These are phyloP conservation scores for Pediacus dermestoides DNA, from an alignment of 2,888 invertebrate genomes.

Conservation along the genomic window DNA sequence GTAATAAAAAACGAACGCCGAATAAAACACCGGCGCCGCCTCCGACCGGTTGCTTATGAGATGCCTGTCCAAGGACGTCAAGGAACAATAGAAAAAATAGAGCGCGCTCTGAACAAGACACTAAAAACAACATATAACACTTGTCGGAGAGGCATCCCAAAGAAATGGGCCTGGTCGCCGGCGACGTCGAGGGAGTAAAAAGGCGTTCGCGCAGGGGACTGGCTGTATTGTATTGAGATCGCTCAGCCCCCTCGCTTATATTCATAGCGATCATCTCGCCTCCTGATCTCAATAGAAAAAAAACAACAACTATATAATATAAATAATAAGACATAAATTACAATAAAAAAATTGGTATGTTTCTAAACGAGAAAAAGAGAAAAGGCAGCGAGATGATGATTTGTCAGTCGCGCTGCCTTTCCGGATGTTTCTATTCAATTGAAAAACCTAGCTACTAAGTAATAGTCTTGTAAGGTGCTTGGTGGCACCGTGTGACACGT, in stretches of 20 bases:
- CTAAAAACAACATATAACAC: slow-evolving; percentile 45
- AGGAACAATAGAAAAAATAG: slow-evolving; percentile 48
- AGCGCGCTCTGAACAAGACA: slow-evolving; percentile 44
- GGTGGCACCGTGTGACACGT: slow-evolving; percentile 18
- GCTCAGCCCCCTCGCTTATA: slow-evolving; percentile 41
- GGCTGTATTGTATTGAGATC: slow-evolving; percentile 42
- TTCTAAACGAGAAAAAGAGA: slow-evolving; percentile 22
- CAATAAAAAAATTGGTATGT: slow-evolving; percentile 27
- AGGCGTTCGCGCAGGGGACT: slow-evolving; percentile 25
- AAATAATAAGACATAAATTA: slow-evolving; percentile 46
- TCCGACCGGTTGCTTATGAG: slow-evolving; percentile 21
- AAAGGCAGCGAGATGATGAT: slow-evolving; percentile 11
- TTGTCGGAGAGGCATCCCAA: slow-evolving; percentile 38
- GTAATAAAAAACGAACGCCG: slow-evolving; percentile 48
- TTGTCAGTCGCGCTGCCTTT: slow-evolving; percentile 7
- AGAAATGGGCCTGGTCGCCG: no score
- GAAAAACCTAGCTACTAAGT: slow-evolving; percentile 40
- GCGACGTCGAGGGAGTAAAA: not conserved
- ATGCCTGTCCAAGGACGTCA: slow-evolving; percentile 29
- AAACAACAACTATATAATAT: slow-evolving; percentile 44
- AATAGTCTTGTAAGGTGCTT: slow-evolving; percentile 38
- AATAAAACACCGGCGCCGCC: slow-evolving; percentile 18
- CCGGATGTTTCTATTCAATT: slow-evolving; percentile 11
- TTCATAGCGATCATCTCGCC: slow-evolving; percentile 27
- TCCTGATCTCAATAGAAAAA: slow-evolving; percentile 37